A percentile compares a stretch with the other conserved stretches of the same genome.
These are phyloP conservation scores for Desmodus rotundus DNA, from an alignment of 2,113 vertebrate species.

Conservation along the genomic window DNA sequence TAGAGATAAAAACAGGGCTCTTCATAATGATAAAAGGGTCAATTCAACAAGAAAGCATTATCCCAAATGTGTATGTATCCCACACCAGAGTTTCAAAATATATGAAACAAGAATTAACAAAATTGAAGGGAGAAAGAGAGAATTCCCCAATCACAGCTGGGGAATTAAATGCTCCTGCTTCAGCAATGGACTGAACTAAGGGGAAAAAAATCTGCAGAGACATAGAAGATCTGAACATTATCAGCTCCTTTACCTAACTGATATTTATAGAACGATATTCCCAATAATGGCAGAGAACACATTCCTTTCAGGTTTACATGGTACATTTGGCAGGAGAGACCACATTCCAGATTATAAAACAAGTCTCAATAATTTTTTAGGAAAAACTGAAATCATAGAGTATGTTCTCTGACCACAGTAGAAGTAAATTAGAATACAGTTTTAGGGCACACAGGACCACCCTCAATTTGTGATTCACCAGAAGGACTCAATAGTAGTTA, in stretches of 20 bases:
- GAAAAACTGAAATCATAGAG: neutral
- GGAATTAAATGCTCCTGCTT: neutral
- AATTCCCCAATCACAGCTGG: neutral
- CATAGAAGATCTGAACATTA: neutral
- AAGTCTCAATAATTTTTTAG: neutral
- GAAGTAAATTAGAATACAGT: slow-evolving; percentile 22
- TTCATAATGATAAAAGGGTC: slow-evolving; percentile 24
- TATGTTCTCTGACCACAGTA: slow-evolving; percentile 1
- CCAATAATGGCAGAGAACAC: neutral
- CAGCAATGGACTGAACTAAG: neutral
- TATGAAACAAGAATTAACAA: neutral
- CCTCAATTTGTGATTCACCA: neutral
- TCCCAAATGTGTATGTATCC: neutral
- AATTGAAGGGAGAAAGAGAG: neutral
- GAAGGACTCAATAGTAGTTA: neutral
- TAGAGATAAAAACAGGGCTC: neutral
- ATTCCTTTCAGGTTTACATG: neutral
- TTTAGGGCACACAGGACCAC: neutral
- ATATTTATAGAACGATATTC: neutral
- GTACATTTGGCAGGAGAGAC: neutral
- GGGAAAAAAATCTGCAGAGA: neutral
- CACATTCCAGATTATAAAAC: slow-evolving; percentile 11
- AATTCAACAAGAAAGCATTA: slow-evolving; percentile 20
- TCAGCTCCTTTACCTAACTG: neutral
- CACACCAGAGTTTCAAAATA: neutral